Base-by-base conservation (phyloP, 2,888 invertebrate species). In the Erebia palarica region DNA sequence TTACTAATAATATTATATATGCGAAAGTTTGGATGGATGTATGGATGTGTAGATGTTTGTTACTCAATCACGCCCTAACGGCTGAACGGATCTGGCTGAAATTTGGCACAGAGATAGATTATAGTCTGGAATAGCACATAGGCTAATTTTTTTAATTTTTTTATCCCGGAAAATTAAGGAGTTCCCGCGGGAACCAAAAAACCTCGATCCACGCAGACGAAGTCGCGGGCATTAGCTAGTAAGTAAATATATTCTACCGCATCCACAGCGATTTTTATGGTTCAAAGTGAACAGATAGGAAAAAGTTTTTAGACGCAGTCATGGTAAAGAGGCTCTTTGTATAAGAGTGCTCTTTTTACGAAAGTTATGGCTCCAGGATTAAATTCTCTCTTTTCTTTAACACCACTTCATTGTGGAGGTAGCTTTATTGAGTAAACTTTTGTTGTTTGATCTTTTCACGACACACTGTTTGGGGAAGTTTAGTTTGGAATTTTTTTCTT, bases 221-320 rank as follows among this genome's bases (percentile, higher is more conserved):
- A 21, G 21, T 21, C 3, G 21, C 21, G 21, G 21, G 21, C 27
- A 27, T 27, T 4, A 27, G 21, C 21, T 21, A 21, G 21, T 21
- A 21, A 27, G 4, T 3, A 57, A 21, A 27, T 16, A 68, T 36
- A 27, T 8, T 13, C 36, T 5, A 59, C 49, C 81, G 51, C 72
- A 76, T 83, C 81, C 76, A 77, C 70, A 55, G 44, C 14, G 58
- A 59, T 59, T 51, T 63, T 79, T 72, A 47, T 63, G 9, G 63
- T 71, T 77, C 70, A 71, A 73, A 70, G 78, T 76, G 21, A 49
- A 69, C 73, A 83, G 83, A 84, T 78, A 83, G 78, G 84, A 82
- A 79, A 75, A 90, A 91, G 86, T 90, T 92, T 58, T 91, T 86
- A 86, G 87, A 88, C 87, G 86, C 82, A 86, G 90, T 90, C 89